Conservation (phyloP, 2,113 vertebrate species). For the Piliocolobus tephrosceles region DNA sequence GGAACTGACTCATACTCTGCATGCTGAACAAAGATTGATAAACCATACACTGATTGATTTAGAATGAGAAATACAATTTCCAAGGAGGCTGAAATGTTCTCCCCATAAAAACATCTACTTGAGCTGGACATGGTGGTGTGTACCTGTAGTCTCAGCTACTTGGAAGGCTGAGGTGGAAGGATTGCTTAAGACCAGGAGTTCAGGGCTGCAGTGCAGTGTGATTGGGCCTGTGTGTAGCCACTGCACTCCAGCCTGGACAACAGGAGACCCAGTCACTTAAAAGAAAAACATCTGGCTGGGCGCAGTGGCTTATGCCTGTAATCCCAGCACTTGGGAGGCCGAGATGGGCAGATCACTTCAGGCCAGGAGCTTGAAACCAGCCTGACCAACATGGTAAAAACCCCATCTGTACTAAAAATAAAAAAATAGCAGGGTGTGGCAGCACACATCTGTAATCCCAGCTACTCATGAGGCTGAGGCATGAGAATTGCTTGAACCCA, state of each 20-base stretch:
- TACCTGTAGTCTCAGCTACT: background rate
- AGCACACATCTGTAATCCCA: too few species aligned
- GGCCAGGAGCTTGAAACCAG: too few species aligned
- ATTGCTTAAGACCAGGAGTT: background rate
- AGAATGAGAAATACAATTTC: background rate
- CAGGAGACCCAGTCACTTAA: background rate
- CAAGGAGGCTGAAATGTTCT: background rate
- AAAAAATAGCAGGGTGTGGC: too few species aligned
- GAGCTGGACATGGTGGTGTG: background rate
- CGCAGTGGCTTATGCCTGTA: too few species aligned
- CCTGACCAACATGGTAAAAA: too few species aligned
- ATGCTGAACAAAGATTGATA: background rate
- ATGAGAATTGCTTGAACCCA: too few species aligned
- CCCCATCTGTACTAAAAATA: too few species aligned
- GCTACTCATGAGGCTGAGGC: too few species aligned
- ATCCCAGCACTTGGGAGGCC: too few species aligned
- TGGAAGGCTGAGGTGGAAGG: background rate
- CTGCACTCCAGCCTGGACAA: background rate
- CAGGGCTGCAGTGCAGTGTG: background rate
- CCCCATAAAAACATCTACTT: background rate
- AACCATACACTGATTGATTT: background rate
- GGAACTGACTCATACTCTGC: background rate
- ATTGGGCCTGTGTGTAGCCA: background rate
- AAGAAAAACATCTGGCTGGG: too few species aligned
- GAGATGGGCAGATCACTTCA: too few species aligned